A percentile compares a stretch with the other conserved stretches of the same genome.
phyloP scores from a whole-genome alignment of 2,797 vertebrate species.

The Eupleurogrammus muticus region DNA sequence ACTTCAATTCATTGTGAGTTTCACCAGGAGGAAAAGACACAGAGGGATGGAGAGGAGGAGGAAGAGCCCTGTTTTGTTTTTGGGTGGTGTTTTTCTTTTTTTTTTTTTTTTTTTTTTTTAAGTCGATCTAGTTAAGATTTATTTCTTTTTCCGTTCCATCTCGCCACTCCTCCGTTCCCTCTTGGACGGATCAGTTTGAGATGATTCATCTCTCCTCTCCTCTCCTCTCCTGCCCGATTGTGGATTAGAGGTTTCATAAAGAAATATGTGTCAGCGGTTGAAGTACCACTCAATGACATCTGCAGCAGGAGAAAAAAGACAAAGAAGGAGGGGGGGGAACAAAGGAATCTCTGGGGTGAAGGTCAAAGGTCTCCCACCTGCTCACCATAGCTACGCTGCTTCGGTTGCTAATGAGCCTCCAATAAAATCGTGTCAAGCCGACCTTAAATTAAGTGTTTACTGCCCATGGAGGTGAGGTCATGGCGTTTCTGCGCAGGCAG shows the following conservation, averaged over 20 bases:
- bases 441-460: slow-evolving; percentile 27
- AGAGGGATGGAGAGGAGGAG: slow-evolving; percentile 12
- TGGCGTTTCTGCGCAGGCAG: background rate
- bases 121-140: slow-evolving; percentile 35
- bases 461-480: background rate
- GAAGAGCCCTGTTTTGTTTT: slow-evolving; percentile 20
- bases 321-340: slow-evolving; percentile 34
- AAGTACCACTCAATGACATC: slow-evolving; percentile 81
- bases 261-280: slow-evolving; percentile 75
- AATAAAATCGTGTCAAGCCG: slow-evolving; percentile 40
- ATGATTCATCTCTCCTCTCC: slow-evolving; percentile 36
- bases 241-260: slow-evolving; percentile 81
- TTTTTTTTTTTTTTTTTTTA: slow-evolving; percentile 6
- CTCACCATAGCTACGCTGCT: slow-evolving; percentile 42
- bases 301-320: slow-evolving; percentile 57
- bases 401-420: slow-evolving; percentile 52
- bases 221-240: slow-evolving; percentile 41
- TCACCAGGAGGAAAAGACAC: slow-evolving; percentile 24
- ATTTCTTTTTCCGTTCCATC: slow-evolving; percentile 47
- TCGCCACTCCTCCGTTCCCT: slow-evolving; percentile 28
- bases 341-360: slow-evolving; percentile 57
- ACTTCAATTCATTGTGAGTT: slow-evolving; percentile 37
- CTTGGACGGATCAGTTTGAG: slow-evolving; percentile 28
- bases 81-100: slow-evolving; percentile 1
- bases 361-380: slow-evolving; percentile 69